Base-by-base conservation (phyloP, 2,113 vertebrate species). In the Gallinago undulata region DNA sequence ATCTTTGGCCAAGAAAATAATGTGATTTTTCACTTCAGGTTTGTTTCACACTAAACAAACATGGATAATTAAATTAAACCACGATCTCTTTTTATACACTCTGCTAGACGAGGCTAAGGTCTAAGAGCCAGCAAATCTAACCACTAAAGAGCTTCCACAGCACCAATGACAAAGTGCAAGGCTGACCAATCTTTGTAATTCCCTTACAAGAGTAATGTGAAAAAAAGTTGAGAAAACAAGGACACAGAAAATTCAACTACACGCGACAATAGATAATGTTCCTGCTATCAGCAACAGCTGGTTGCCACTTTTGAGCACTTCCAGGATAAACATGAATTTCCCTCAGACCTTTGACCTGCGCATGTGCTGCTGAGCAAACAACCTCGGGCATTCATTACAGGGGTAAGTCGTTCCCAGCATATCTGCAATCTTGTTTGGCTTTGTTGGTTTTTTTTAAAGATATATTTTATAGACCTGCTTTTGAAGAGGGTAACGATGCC, bases 241-340 rank as follows among this genome's bases (percentile, higher is more conserved):
- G 87, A 78, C 9, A 12, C 47, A 51, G 55, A 74, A 85, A 86
- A 89, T 48, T 69, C 77, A 91, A 6, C 80, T 66, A 66, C 63
- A 68, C 41, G 22, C 3, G 2, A 63, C 14, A 10, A 73, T 28
- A 68, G 10, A 73, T 28, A 68, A 73, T 7, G 39, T 43, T 62
- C 43, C 57, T 79, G 66, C 80, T 35, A 59, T 63, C 80, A 60
- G 63, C 41, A 82, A 73, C 91, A 97, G 85, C 80, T 96, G 92
- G 66, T 47, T 82, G 64, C 41, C 84, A 81, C 88, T 94, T 59
- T 2, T 75, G 84, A 87, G 68, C 53, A 37, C 73, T 90, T 94
- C 74, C 93, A 90, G 87, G 93, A 90, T 84, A 98, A 97, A 95
- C 80, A 95, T 18, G 45, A 78, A 80, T 84, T 97, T 97, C 89